These are phyloP conservation scores for Cheilosia vernalis DNA, from an alignment of 2,888 invertebrate genomes.

Conservation along the genomic window DNA sequence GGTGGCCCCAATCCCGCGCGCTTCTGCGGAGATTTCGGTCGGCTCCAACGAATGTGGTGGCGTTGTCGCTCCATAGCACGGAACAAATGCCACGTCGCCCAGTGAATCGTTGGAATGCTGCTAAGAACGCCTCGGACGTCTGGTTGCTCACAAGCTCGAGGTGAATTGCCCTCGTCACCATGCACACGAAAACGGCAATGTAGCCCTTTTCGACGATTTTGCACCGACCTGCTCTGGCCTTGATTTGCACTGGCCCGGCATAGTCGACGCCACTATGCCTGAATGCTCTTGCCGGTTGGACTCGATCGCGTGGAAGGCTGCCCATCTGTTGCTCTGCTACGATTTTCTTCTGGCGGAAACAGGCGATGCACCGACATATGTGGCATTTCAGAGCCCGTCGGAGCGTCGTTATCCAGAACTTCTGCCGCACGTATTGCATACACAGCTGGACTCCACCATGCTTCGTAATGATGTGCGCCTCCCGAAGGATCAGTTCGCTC, in stretches of 20 bases:
- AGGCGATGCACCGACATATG: not conserved
- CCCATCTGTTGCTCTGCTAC: constrained; percentile 4
- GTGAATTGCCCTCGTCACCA: too few relatives aligned
- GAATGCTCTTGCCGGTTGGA: constrained; percentile 30
- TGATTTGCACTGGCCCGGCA: constrained; percentile 37
- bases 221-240: constrained; percentile 13
- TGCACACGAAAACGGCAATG: too few relatives aligned
- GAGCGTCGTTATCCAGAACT: not conserved
- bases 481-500: not conserved
- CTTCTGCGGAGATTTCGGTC: too few relatives aligned
- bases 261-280: constrained; percentile 28
- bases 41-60: too few relatives aligned
- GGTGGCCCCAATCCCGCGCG: too few relatives aligned
- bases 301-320: constrained; percentile 1
- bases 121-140: too few relatives aligned
- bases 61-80: too few relatives aligned
- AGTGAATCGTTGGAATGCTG: too few relatives aligned
- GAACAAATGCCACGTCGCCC: too few relatives aligned
- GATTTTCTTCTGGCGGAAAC: not conserved
- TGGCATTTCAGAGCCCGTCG: constrained; percentile 10
- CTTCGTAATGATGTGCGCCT: not conserved
- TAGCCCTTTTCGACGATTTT: not conserved
- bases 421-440: too few relatives aligned
- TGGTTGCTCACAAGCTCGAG: too few relatives aligned
- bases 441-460: constrained; percentile 9